Evolutionary conservation across 2,888 invertebrate species (phyloP).

Genomic region (Herminia tarsipennalis): DNA sequence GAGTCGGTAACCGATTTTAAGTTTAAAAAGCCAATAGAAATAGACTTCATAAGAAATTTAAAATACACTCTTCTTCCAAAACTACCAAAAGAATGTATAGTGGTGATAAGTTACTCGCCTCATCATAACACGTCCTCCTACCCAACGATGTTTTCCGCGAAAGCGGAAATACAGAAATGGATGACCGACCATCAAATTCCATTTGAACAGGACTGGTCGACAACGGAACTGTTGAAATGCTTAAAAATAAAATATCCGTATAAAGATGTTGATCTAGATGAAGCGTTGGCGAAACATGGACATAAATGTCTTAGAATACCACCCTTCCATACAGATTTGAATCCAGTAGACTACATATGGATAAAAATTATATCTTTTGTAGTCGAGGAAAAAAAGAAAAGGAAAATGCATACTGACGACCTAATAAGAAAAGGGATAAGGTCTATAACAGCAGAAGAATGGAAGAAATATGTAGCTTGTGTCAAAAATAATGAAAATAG

Average conservation of each 20-base stretch:
- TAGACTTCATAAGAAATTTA: constrained; percentile 12
- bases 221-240: constrained; percentile 7
- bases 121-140: constrained; percentile 12
- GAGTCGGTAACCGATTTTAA: background rate
- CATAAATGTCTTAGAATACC: constrained; percentile 26
- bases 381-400: constrained; percentile 6
- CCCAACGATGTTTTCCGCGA: constrained; percentile 28
- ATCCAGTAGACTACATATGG: constrained; percentile 44
- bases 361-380: constrained; percentile 20
- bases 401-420: background rate
- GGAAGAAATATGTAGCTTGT: constrained; percentile 7
- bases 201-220: constrained; percentile 30
- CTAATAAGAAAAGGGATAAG: constrained; percentile 7
- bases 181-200: constrained; percentile 31
- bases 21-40: background rate
- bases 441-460: constrained; percentile 6
- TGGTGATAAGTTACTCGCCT: constrained; percentile 11
- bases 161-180: constrained; percentile 33
- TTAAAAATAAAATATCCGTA: constrained; percentile 9
- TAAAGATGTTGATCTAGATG: constrained; percentile 13
- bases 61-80: constrained; percentile 15
- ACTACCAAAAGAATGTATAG: constrained; percentile 9
- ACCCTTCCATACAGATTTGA: constrained; percentile 45
- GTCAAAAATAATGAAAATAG: constrained; percentile 13
- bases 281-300: constrained; percentile 5